These are phyloP conservation scores for Drosophila barbarae DNA, from an alignment of 2,888 invertebrate species.

Conservation along the genomic window DNA sequence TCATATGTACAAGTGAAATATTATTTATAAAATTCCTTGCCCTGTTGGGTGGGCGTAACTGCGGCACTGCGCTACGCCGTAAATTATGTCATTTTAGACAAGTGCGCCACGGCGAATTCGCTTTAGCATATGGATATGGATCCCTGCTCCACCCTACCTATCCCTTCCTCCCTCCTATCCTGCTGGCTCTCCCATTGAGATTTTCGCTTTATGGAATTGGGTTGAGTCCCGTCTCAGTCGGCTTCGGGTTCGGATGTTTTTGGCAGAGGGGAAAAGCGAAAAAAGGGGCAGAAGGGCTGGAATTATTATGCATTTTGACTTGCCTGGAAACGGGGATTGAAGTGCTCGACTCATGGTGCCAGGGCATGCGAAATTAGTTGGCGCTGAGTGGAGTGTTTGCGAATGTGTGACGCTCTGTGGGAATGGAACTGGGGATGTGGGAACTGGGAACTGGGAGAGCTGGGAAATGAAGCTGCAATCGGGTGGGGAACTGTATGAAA, in stretches of 20 bases:
- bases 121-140: slow-evolving; percentile 61
- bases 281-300: slow-evolving; percentile 18
- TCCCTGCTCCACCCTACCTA: slow-evolving; percentile 3
- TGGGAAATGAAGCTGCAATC: slow-evolving; percentile 18
- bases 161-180: neutral
- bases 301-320: slow-evolving; percentile 69
- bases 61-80: slow-evolving; percentile 73
- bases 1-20: slow-evolving; percentile 71
- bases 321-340: slow-evolving; percentile 47
- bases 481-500: slow-evolving; percentile 39
- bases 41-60: slow-evolving; percentile 73
- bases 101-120: slow-evolving; percentile 56
- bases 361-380: slow-evolving; percentile 69
- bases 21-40: slow-evolving; percentile 73
- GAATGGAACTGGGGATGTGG: slow-evolving; percentile 2
- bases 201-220: slow-evolving; percentile 66
- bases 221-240: slow-evolving; percentile 55
- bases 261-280: slow-evolving; percentile 2
- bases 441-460: neutral
- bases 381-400: slow-evolving; percentile 61
- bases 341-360: slow-evolving; percentile 51
- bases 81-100: slow-evolving; percentile 73
- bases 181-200: slow-evolving; percentile 32
- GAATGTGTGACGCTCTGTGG: slow-evolving; percentile 47
- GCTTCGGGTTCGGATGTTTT: slow-evolving; percentile 9